Percentiles rank a stretch among this genome's conserved stretches.
phyloP scores from a whole-genome alignment of 2,113 vertebrate species.

The Setophaga petechia region DNA sequence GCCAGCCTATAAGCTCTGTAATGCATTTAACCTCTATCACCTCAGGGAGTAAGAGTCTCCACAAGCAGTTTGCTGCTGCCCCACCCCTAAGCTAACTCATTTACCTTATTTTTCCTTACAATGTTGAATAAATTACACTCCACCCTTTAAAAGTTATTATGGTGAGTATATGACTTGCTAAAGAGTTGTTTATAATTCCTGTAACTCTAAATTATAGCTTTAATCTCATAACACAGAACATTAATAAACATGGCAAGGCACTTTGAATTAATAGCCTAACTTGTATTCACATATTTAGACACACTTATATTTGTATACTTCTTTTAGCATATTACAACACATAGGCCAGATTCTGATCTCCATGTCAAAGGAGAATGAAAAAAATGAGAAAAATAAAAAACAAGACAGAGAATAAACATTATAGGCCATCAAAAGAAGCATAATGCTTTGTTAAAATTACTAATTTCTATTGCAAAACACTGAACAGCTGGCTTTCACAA shows the following conservation, averaged over 20 bases:
- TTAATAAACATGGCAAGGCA: conserved; percentile 63
- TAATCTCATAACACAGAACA: conserved; percentile 57
- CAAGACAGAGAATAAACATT: neutral
- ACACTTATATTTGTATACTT: conserved; percentile 29
- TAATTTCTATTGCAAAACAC: conserved; percentile 28
- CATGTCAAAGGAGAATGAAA: neutral
- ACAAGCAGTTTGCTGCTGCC: conserved; percentile 59
- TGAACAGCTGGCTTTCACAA: conserved; percentile 6
- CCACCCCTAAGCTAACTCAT: conserved; percentile 55
- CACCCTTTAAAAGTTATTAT: conserved; percentile 66
- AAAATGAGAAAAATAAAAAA: neutral
- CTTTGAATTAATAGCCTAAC: conserved; percentile 58
- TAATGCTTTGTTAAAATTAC: neutral
- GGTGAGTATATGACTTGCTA: conserved; percentile 71
- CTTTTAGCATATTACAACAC: neutral
- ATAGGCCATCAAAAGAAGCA: neutral
- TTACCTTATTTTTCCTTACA: conserved; percentile 61
- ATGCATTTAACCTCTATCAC: conserved; percentile 69
- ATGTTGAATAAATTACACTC: conserved; percentile 73
- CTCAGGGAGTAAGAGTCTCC: conserved; percentile 59
- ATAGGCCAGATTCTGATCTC: neutral
- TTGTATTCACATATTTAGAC: conserved; percentile 62
- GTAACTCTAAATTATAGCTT: conserved; percentile 71
- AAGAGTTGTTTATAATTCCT: conserved; percentile 72
- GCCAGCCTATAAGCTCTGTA: conserved; percentile 56